phyloP scores from a whole-genome alignment of 2,888 invertebrate genomes.

The Steinernema scapterisci region DNA sequence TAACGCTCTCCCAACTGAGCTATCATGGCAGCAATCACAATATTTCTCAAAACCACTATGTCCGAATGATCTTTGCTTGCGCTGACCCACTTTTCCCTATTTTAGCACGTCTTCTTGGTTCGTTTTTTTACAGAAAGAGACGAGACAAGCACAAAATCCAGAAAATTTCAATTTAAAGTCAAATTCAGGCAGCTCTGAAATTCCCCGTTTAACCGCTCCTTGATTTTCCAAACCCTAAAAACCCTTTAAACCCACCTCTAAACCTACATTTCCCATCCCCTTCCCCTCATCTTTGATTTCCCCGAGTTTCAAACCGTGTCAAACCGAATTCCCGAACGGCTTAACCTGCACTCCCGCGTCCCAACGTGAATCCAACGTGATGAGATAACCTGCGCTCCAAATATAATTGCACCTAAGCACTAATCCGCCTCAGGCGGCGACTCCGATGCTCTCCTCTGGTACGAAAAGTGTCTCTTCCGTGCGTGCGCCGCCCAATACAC shows the following conservation, averaged over 20 bases:
- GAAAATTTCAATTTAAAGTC: too few relatives aligned
- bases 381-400: too few relatives aligned
- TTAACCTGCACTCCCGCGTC: background rate
- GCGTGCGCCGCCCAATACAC: background rate
- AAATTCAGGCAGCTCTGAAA: too few relatives aligned
- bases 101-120: background rate
- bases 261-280: background rate
- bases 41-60: too few relatives aligned
- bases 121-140: background rate
- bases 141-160: background rate
- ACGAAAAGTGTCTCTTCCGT: background rate
- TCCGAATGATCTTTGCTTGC: too few relatives aligned
- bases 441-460: background rate
- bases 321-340: too few relatives aligned
- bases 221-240: background rate
- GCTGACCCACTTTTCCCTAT: too few relatives aligned
- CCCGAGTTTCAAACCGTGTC: too few relatives aligned
- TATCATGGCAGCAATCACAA: conserved; percentile 47
- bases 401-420: background rate
- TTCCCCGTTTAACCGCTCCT: too few relatives aligned
- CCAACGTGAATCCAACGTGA: background rate
- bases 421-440: background rate
- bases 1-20: conserved; percentile 68
- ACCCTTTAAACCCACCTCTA: background rate
- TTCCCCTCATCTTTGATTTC: background rate